A percentile compares a stretch with the other conserved stretches of the same genome.
phyloP scores from a whole-genome alignment of 2,797 vertebrate species.

The Telmatherina bonti region DNA sequence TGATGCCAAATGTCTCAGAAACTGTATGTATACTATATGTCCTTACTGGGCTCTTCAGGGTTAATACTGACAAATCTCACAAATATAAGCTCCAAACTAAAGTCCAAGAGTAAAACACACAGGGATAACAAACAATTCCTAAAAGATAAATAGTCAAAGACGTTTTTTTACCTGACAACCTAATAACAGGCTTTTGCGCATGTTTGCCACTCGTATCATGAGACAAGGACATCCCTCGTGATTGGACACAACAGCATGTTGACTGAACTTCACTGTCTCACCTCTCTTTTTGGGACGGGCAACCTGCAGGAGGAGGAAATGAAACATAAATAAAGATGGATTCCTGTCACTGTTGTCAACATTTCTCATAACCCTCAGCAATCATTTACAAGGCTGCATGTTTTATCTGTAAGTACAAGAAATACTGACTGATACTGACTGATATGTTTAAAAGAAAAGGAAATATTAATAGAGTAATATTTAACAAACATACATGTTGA shows the following conservation, averaged over 20 bases:
- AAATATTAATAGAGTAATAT: background rate
- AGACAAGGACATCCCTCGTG: slow-evolving; percentile 90
- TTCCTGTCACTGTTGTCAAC: background rate
- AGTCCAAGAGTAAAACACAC: too few relatives aligned
- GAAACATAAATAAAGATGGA: background rate
- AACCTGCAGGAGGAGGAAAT: slow-evolving; percentile 69
- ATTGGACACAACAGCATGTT: slow-evolving; percentile 90
- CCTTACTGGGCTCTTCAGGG: too few relatives aligned
- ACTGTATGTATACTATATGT: too few relatives aligned
- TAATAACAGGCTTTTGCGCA: slow-evolving; percentile 95
- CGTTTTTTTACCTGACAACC: slow-evolving; percentile 90
- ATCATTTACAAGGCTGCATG: slow-evolving; percentile 1
- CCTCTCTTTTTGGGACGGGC: slow-evolving; percentile 95
- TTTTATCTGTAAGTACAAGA: slow-evolving; percentile 4
- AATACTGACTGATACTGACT: background rate
- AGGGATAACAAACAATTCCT: too few relatives aligned
- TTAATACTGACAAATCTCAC: too few relatives aligned
- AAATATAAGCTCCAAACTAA: too few relatives aligned
- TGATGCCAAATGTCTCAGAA: too few relatives aligned
- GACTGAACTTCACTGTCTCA: slow-evolving; percentile 95
- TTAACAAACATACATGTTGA: background rate
- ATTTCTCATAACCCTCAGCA: background rate
- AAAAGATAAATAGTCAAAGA: too few relatives aligned
- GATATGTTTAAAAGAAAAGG: background rate
- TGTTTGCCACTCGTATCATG: slow-evolving; percentile 96